A percentile compares a stretch with the other conserved stretches of the same genome.
Conservation (phyloP, 2,888 invertebrate genomes). For the Macroteleia sp. region DNA sequence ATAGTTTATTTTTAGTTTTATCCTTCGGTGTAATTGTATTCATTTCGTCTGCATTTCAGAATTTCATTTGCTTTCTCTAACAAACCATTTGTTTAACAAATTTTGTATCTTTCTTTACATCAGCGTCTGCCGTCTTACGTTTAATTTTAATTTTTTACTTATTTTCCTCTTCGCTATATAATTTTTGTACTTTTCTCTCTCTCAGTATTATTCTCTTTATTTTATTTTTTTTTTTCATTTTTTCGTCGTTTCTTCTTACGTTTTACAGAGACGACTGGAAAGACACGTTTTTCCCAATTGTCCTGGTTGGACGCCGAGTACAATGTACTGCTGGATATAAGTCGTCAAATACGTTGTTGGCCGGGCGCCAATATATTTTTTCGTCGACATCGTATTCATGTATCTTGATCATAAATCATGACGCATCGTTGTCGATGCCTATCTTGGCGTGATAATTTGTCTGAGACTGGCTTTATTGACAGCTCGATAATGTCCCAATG, state of each 20-base stretch:
- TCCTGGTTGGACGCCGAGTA: constrained; percentile 3
- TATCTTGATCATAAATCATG: constrained; percentile 52
- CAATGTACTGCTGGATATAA: constrained; percentile 33
- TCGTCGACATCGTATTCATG: constrained; percentile 41
- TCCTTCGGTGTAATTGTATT: too few relatives aligned
- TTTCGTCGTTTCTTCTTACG: neutral
- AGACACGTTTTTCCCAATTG: constrained; percentile 3
- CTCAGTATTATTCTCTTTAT: too few relatives aligned
- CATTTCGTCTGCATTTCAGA: too few relatives aligned
- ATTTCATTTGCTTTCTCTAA: too few relatives aligned
- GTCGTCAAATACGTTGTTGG: constrained; percentile 21
- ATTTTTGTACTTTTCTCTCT: too few relatives aligned
- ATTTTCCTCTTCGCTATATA: too few relatives aligned
- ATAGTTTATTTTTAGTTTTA: too few relatives aligned
- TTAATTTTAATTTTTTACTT: too few relatives aligned
- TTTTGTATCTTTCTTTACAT: too few relatives aligned
- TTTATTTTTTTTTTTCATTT: too few relatives aligned
- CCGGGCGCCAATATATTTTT: constrained; percentile 47
- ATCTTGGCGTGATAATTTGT: constrained; percentile 66
- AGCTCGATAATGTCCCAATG: constrained; percentile 64
- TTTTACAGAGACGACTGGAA: neutral
- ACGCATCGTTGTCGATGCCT: constrained; percentile 54
- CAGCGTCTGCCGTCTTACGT: too few relatives aligned
- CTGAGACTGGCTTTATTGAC: constrained; percentile 65
- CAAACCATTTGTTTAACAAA: too few relatives aligned